phyloP scores from a whole-genome alignment of 1,140 invertebrate species.

The Pachypeltis micranthus region DNA sequence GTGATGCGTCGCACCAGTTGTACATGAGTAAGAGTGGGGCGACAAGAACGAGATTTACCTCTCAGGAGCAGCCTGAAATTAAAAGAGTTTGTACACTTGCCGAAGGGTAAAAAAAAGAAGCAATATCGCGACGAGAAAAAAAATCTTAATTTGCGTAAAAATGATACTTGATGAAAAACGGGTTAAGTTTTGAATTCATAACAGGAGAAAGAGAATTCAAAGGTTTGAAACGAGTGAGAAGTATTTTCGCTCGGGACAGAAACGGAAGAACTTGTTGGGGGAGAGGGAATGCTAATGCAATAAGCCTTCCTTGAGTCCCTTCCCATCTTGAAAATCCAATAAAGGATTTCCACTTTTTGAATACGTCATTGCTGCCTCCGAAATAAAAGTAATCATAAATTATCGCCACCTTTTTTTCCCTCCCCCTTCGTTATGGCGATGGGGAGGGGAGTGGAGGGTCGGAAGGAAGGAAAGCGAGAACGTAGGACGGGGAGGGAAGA shows the following conservation, averaged over 20 bases:
- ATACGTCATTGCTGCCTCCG: constrained; percentile 6
- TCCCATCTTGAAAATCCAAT: constrained; percentile 13
- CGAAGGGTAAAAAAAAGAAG: not conserved
- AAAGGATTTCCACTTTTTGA: constrained; percentile 14
- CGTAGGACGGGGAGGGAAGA: not conserved
- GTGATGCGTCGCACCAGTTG: not conserved
- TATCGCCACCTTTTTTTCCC: not conserved
- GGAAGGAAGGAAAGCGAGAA: not conserved
- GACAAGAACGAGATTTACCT: not conserved
- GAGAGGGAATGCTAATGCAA: constrained; percentile 14
- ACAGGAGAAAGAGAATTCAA: not conserved
- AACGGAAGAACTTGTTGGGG: not conserved
- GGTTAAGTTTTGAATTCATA: constrained; percentile 11
- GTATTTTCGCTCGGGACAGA: not conserved
- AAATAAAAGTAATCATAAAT: constrained; percentile 18
- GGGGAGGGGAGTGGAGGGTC: not conserved
- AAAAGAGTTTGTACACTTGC: not conserved
- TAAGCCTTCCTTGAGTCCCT: not conserved
- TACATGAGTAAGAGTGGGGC: not conserved
- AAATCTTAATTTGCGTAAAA: constrained; percentile 12
- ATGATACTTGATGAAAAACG: constrained; percentile 11
- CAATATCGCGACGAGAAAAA: not conserved
- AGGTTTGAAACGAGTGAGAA: not conserved
- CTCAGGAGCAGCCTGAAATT: constrained; percentile 1
- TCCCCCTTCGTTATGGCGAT: not conserved